Evolutionary conservation across 2,797 vertebrate genomes (phyloP).

Genomic region (Chaetodon trifasciatus): DNA sequence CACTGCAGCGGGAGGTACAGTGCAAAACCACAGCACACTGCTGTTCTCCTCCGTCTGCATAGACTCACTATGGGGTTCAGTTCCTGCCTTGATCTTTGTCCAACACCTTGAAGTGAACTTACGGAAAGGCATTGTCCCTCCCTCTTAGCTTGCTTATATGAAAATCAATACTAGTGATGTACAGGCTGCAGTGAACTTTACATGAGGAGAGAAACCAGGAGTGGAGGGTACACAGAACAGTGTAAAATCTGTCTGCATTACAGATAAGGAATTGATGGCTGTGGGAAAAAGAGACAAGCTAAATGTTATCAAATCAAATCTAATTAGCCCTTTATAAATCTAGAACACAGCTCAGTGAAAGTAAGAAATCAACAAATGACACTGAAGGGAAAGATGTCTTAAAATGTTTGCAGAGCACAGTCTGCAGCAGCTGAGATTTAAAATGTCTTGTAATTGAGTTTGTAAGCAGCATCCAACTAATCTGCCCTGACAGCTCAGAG

Average conservation of each 20-base stretch:
- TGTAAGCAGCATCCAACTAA: background rate
- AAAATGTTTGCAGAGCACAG: background rate
- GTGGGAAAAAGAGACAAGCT: slow-evolving; percentile 24
- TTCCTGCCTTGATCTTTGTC: slow-evolving; percentile 33
- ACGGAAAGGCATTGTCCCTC: slow-evolving; percentile 26
- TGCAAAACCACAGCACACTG: slow-evolving; percentile 25
- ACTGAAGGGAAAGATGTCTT: background rate
- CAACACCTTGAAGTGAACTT: slow-evolving; percentile 41
- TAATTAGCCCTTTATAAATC: background rate
- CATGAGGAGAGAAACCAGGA: background rate
- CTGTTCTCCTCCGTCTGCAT: slow-evolving; percentile 14
- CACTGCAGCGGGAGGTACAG: slow-evolving; percentile 1
- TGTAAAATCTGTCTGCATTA: slow-evolving; percentile 21
- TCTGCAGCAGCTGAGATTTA: background rate
- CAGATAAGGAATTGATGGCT: slow-evolving; percentile 14
- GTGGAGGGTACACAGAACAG: background rate
- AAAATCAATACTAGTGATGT: slow-evolving; percentile 21
- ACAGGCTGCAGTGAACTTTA: background rate
- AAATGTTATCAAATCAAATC: background rate
- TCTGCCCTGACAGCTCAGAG: slow-evolving; percentile 19
- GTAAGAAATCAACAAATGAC: background rate
- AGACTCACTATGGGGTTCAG: slow-evolving; percentile 30
- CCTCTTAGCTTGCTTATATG: background rate
- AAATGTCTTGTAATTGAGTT: slow-evolving; percentile 6
- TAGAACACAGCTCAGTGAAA: background rate